A percentile compares a stretch with the other conserved stretches of the same genome.
These are phyloP conservation scores for Parotocinclus haroldoi DNA, from an alignment of 2,797 vertebrate genomes.

Conservation along the genomic window DNA sequence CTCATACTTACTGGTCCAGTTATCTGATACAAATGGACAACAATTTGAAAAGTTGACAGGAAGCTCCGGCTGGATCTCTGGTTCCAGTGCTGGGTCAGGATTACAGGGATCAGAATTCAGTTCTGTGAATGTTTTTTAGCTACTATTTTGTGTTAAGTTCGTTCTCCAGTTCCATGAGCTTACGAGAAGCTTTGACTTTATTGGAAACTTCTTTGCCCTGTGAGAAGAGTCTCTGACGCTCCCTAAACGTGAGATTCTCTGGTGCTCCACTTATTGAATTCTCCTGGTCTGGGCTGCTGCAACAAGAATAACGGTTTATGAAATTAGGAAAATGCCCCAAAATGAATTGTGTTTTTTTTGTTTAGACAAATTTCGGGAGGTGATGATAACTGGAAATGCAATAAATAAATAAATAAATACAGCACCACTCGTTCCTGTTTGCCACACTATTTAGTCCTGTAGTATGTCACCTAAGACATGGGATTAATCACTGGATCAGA, in stretches of 20 bases:
- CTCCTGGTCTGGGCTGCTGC: conserved; percentile 82
- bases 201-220: conserved; percentile 96
- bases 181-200: conserved; percentile 97
- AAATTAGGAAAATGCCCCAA: too few relatives aligned
- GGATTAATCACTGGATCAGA: too few relatives aligned
- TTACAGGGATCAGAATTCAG: conserved; percentile 25
- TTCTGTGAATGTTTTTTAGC: conserved; percentile 57
- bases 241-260: conserved; percentile 92
- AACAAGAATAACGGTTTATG: neutral
- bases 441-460: too few relatives aligned
- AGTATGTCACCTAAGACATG: too few relatives aligned
- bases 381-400: too few relatives aligned
- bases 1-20: conserved; percentile 72
- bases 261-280: conserved; percentile 77
- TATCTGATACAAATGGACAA: conserved; percentile 63
- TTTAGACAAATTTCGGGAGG: too few relatives aligned
- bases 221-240: conserved; percentile 97
- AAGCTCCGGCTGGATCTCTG: conserved; percentile 44
- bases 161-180: conserved; percentile 95
- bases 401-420: too few relatives aligned
- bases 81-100: conserved; percentile 39
- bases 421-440: too few relatives aligned
- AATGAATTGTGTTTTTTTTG: too few relatives aligned
- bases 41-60: conserved; percentile 54
- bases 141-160: conserved; percentile 93